Evolutionary conservation across 1,140 invertebrate species (phyloP).

Genomic region (Brachionus angularis): DNA sequence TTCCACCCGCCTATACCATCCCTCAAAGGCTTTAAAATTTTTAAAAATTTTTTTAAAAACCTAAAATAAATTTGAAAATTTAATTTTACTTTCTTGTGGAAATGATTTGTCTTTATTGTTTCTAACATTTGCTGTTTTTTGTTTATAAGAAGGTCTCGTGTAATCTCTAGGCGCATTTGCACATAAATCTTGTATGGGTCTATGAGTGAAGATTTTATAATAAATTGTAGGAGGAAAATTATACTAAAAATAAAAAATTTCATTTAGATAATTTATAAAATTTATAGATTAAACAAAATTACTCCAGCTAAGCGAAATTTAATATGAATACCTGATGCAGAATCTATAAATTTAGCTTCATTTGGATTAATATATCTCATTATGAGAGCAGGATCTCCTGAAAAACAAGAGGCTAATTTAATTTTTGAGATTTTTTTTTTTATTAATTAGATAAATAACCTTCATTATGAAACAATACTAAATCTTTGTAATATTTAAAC

Average conservation of each 20-base stretch:
- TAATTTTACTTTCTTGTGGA: slow-evolving; percentile 1
- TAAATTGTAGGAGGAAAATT: slow-evolving; percentile 58
- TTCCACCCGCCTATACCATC: slow-evolving; percentile 56
- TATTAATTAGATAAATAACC: not conserved
- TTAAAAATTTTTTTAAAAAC: not conserved
- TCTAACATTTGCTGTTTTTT: slow-evolving; percentile 49
- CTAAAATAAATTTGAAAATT: not conserved
- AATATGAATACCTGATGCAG: slow-evolving; percentile 55
- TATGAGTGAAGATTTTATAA: slow-evolving; percentile 59
- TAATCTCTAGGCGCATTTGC: slow-evolving; percentile 58
- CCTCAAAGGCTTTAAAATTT: slow-evolving; percentile 46
- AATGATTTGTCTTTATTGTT: slow-evolving; percentile 47
- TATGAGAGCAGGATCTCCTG: slow-evolving; percentile 54
- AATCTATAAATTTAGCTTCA: slow-evolving; percentile 55
- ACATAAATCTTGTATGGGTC: slow-evolving; percentile 57
- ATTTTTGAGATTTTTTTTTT: not conserved
- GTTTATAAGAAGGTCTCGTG: slow-evolving; percentile 49
- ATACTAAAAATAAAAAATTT: slow-evolving; percentile 47
- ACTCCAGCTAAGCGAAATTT: slow-evolving; percentile 58
- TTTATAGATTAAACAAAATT: slow-evolving; percentile 45
- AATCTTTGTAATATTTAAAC: slow-evolving; percentile 56
- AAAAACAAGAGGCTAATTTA: too few species aligned
- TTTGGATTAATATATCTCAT: slow-evolving; percentile 56
- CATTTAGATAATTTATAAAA: not conserved
- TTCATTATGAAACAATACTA: slow-evolving; percentile 53